Conservation (phyloP, 2,113 vertebrate species). For the Cnemophilus loriae region DNA sequence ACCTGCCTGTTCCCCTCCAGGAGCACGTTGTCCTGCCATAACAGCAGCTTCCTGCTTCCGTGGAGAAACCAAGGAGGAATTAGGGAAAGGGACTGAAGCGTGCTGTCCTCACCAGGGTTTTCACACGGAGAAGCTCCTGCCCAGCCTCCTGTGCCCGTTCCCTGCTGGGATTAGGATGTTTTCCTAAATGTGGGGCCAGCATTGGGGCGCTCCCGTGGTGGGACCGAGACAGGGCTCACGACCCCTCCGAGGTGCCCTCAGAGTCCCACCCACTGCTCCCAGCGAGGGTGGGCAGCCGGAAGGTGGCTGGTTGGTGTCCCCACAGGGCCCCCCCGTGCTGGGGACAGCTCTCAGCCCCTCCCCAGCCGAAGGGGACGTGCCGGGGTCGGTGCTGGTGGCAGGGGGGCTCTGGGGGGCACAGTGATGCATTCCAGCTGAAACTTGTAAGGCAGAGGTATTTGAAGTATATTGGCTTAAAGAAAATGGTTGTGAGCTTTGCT, state of each 20-base stretch:
- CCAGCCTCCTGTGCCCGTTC: background rate
- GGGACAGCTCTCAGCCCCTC: background rate
- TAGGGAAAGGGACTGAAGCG: background rate
- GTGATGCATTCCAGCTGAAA: constrained; percentile 50
- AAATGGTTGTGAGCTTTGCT: constrained; percentile 29
- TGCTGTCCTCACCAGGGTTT: background rate
- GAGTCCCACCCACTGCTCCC: rapidly evolving
- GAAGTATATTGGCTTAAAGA: constrained; percentile 38
- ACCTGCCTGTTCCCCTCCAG: background rate
- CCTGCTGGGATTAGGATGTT: background rate
- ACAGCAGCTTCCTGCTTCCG: background rate
- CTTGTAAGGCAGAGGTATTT: constrained; percentile 47
- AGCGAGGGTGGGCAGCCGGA: background rate
- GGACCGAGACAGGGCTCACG: rapidly evolving
- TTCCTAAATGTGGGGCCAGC: background rate
- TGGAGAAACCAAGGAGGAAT: background rate
- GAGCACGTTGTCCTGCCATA: rapidly evolving
- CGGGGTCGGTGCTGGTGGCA: background rate
- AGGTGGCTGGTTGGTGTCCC: background rate
- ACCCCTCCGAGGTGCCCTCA: background rate
- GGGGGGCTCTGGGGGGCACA: background rate
- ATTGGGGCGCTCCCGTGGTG: rapidly evolving
- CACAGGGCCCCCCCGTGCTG: background rate
- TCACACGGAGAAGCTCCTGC: background rate
- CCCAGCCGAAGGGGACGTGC: rapidly evolving